phyloP scores from a whole-genome alignment of 2,888 invertebrate species.

The Steromphala cineraria region DNA sequence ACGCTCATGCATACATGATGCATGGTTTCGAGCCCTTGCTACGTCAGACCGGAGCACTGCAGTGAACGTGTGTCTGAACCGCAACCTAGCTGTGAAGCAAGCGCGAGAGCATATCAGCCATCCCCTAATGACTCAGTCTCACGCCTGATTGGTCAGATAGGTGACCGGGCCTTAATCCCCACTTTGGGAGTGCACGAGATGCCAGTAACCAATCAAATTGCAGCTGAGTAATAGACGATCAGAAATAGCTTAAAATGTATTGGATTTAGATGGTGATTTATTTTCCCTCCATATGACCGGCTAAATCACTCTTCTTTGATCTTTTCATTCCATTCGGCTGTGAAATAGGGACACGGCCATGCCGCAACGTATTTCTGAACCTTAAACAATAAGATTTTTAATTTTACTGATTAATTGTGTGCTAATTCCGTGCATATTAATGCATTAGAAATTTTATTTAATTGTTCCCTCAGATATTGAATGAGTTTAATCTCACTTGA shows the following conservation, averaged over 20 bases:
- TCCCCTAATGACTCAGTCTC: not conserved
- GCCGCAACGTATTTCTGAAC: no score
- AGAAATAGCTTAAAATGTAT: not conserved
- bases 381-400: no score
- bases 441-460: no score
- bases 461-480: no score
- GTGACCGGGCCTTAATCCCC: not conserved
- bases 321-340: no score
- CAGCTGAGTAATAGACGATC: not conserved
- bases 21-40: not conserved
- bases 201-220: not conserved
- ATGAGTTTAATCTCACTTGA: no score
- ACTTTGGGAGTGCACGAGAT: not conserved
- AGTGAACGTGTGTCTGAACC: not conserved
- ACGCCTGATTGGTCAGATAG: not conserved
- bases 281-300: no score
- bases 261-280: not conserved
- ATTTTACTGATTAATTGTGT: no score
- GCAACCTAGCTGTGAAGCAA: not conserved
- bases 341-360: no score
- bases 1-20: constrained; percentile 1
- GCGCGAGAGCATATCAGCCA: not conserved
- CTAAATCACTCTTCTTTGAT: no score
- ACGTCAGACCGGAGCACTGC: not conserved
- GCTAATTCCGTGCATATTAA: no score